Evolutionary conservation across 1,140 invertebrate genomes (phyloP).

Genomic region (Meloidogyne hapla): DNA sequence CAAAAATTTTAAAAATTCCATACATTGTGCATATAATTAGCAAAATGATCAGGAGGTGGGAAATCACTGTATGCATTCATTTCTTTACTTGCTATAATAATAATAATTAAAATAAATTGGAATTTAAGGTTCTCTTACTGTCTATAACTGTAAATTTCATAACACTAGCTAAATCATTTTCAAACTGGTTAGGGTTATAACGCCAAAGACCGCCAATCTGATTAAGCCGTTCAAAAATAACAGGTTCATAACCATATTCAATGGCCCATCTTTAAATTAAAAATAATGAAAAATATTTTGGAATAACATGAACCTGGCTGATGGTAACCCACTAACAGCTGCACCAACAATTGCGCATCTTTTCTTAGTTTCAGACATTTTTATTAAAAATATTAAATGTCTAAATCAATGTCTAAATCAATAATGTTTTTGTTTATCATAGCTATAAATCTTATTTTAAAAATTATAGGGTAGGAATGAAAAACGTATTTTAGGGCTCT

Average conservation of each 20-base stretch:
- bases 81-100: slow-evolving; percentile 64
- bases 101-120: too few relatives aligned
- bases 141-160: slow-evolving; percentile 66
- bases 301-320: slow-evolving; percentile 14
- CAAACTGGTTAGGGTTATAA: slow-evolving; percentile 33
- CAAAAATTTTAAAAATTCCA: background rate
- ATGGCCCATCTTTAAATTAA: slow-evolving; percentile 45
- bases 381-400: too few relatives aligned
- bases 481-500: too few relatives aligned
- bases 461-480: too few relatives aligned
- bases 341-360: slow-evolving; percentile 29
- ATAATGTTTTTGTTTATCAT: too few relatives aligned
- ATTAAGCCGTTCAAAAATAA: slow-evolving; percentile 65
- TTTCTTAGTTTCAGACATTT: slow-evolving; percentile 3
- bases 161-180: slow-evolving; percentile 43
- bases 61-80: slow-evolving; percentile 67
- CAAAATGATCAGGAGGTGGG: slow-evolving; percentile 65
- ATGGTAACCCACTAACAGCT: slow-evolving; percentile 17
- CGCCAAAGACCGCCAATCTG: slow-evolving; percentile 64
- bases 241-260: slow-evolving; percentile 41
- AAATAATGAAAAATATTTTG: background rate
- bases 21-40: slow-evolving; percentile 65
- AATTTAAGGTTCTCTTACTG: slow-evolving; percentile 46
- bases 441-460: too few relatives aligned
- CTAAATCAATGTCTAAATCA: too few relatives aligned